Percentiles rank a stretch among this genome's conserved stretches.
Evolutionary conservation across 2,888 invertebrate species (phyloP).

Genomic region (Aphodius granarius): DNA sequence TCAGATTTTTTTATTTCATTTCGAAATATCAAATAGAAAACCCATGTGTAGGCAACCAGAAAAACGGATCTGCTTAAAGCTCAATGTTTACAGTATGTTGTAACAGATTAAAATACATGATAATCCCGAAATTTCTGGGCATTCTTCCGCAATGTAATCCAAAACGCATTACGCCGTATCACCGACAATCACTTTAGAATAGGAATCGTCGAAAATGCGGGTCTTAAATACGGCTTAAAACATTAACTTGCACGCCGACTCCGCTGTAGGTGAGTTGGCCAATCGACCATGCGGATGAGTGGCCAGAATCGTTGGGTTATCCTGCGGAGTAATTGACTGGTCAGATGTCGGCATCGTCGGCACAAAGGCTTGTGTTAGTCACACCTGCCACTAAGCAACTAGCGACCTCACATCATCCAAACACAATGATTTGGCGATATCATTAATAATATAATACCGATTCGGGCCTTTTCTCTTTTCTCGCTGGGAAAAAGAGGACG

Average conservation of each 20-base stretch:
- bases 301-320: background rate
- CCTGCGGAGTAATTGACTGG: constrained; percentile 34
- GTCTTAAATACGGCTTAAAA: constrained; percentile 50
- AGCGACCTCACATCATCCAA: constrained; percentile 44
- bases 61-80: background rate
- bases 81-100: background rate
- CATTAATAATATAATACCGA: constrained; percentile 46
- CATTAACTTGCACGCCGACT: constrained; percentile 48
- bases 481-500: background rate
- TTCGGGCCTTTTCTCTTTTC: background rate
- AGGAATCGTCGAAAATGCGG: constrained; percentile 41
- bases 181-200: background rate
- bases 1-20: too few relatives aligned
- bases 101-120: background rate
- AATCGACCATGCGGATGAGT: constrained; percentile 33
- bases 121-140: background rate
- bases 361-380: constrained; percentile 53
- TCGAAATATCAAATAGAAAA: too few relatives aligned
- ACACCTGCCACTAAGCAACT: constrained; percentile 51
- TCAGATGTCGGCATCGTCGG: constrained; percentile 48
- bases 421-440: constrained; percentile 53
- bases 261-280: constrained; percentile 51
- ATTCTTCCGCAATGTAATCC: background rate
- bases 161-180: background rate
- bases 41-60: too few relatives aligned